Evolutionary conservation across 2,797 vertebrate genomes (phyloP), one percentile per base, ranked within the genome.

Genomic region (Perodicticus potto): DNA sequence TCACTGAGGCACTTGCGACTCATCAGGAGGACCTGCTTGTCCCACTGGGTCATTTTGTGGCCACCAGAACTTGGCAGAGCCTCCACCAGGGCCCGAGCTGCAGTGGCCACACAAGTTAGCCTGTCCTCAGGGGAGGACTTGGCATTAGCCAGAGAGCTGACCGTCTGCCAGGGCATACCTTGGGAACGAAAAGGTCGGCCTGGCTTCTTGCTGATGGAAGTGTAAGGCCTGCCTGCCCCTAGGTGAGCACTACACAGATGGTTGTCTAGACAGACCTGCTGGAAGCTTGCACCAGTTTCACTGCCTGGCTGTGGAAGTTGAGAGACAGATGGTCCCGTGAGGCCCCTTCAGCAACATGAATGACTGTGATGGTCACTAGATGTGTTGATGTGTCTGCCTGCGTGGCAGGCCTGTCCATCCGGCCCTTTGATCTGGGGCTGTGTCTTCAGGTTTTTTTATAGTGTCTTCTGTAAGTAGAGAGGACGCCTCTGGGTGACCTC

Each of bases 231-330:
- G 10, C 45, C 63, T 5, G 22, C 9, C 17, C 57, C 53, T 69
- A 8, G 32, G 32, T 23, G 25, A 29, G 45, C 2, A 0, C 1
- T 5, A 0, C 13, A 7, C 53, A 12, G n/a, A 10, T 0, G 1
- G 63, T 25, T 3, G 0, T 43, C 78, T 65, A 27, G 8, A 0
- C 1, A 5, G 11, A 59, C 59, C 57, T 13, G 0, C 0, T 3
- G 23, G 63, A 3, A 25, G 17, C 23, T 23, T 29, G 13, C 5
- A 11, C 29, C 5, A 0, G 34, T 55, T 29, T 70, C 45, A 32
- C 87, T 63, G 59, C 70, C 65, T 1, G 2, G 4, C 55, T 17
- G 6, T 49, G 63, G 40, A 13, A 4, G 34, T 22, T 9, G 17
- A 23, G 53, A 37, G 63, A 17, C 16, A 1, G 53, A 0, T 5